Base-by-base conservation (phyloP, 2,888 invertebrate species). In the Chymomyza amoena region DNA sequence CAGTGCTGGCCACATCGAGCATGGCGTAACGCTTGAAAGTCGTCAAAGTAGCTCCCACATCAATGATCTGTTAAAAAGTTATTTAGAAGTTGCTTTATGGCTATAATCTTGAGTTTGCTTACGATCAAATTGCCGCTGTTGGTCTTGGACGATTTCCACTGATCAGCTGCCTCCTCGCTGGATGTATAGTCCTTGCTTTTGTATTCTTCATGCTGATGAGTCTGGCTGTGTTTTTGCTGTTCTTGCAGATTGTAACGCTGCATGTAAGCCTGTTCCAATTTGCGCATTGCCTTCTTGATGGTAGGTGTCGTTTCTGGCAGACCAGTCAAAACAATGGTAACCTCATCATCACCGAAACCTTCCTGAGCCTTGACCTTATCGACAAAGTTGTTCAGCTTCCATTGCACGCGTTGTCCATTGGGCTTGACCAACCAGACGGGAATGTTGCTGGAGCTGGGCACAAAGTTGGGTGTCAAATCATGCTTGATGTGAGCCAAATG, bases 321-420 rank as follows among this genome's bases (percentile, higher is more conserved):
- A 36, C 90, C 91, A 28, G 91, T 90, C n/a, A 90, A 75, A 45
- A 89, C 84, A 71, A 90, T 79, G 69, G 91, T 90, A 3, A 90
- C 86, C 75, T 91, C 91, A 60, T 91, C 86, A 61, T 82, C 73
- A 39, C 79, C 89, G 59, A 91, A 84, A 6, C 82, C 72, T 54
- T 68, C 20, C 69, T 68, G 70, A 25, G 71, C 59, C 59, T 65
- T 69, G 4, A 84, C 84, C 70, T 75, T 85, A 62, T 78, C 64
- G 20, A 84, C 84, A 51, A 76, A 89, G 72, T 89, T 89, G 88
- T 76, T 84, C 78, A 84, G 57, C 25, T 84, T 88, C 63, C 79
- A 75, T 25, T 79, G 76, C 36, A 83, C 67, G 61, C 87, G 85
- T 4, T 88, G 73, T 52, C 89, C 89, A 32, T 87, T 80, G 63